These are phyloP conservation scores for Linepithema humile DNA, from an alignment of 1,140 invertebrate genomes.

Conservation along the genomic window DNA sequence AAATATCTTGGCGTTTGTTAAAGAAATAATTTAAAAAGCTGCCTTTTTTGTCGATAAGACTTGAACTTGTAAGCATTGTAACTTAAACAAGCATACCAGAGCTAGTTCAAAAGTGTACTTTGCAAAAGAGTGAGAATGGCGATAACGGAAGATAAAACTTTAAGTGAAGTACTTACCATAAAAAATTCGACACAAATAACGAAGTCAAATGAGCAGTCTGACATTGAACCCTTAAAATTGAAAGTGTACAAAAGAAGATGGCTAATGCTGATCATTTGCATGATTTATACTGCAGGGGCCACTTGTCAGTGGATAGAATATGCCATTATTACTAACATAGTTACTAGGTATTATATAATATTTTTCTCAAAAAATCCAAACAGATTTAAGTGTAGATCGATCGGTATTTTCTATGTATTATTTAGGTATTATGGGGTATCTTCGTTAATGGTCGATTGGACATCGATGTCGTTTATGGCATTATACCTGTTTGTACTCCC, in stretches of 20 bases:
- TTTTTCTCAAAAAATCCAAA: neutral
- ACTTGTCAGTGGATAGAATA: slow-evolving; percentile 86
- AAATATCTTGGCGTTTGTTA: neutral
- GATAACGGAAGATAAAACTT: slow-evolving; percentile 28
- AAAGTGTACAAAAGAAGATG: slow-evolving; percentile 84
- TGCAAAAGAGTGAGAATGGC: slow-evolving; percentile 10
- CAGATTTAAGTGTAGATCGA: neutral
- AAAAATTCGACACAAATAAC: neutral
- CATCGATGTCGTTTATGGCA: slow-evolving; percentile 89
- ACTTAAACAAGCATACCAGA: neutral
- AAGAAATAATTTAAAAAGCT: neutral
- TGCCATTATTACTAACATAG: slow-evolving; percentile 85
- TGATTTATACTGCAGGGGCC: slow-evolving; percentile 84
- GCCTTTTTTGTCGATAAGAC: neutral
- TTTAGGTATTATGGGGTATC: slow-evolving; percentile 85
- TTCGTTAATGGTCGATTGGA: slow-evolving; percentile 87
- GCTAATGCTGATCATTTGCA: slow-evolving; percentile 87
- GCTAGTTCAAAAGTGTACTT: neutral
- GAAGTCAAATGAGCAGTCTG: neutral
- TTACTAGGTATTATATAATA: slow-evolving; percentile 78
- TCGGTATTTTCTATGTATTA: neutral
- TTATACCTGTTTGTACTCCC: slow-evolving; percentile 90
- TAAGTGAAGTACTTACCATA: slow-evolving; percentile 32
- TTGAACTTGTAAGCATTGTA: neutral
- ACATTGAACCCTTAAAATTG: slow-evolving; percentile 22